These are phyloP conservation scores for Rutilus rutilus DNA, from an alignment of 2,113 vertebrate species.

Conservation along the genomic window DNA sequence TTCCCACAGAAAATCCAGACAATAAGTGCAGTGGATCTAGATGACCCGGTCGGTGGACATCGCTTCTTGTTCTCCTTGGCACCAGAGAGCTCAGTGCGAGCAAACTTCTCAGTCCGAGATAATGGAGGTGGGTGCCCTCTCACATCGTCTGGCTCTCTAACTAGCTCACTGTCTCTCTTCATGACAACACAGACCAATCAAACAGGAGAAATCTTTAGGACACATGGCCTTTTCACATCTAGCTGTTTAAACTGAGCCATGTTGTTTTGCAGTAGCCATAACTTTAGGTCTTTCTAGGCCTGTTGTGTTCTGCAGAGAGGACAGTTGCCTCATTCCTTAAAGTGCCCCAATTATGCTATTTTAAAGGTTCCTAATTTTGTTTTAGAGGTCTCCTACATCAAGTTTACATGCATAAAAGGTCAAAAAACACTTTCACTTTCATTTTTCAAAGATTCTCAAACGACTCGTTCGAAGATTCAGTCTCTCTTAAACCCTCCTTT, in stretches of 20 bases:
- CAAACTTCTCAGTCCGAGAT: conserved; percentile 91
- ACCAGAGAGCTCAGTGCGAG: conserved; percentile 79
- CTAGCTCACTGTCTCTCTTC: conserved; percentile 19
- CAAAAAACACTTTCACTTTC: too few species aligned
- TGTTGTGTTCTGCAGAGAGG: neutral
- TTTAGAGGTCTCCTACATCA: too few species aligned
- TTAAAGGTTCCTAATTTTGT: too few species aligned
- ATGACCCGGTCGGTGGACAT: conserved; percentile 86
- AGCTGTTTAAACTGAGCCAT: conserved; percentile 5
- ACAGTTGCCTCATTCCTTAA: neutral
- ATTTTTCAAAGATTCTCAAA: too few species aligned
- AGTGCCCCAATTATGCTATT: too few species aligned
- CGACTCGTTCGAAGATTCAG: too few species aligned
- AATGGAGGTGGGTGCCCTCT: conserved; percentile 83
- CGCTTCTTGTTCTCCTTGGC: conserved; percentile 89
- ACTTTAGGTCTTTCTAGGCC: conserved; percentile 1
- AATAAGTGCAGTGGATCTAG: conserved; percentile 88
- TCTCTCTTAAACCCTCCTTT: too few species aligned
- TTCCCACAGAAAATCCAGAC: conserved; percentile 89
- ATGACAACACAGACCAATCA: conserved; percentile 30
- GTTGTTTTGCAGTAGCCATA: neutral
- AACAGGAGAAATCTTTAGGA: neutral
- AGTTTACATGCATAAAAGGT: too few species aligned
- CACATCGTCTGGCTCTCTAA: conserved; percentile 22
- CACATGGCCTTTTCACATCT: neutral